A percentile compares a stretch with the other conserved stretches of the same genome.
Conservation (phyloP, 2,888 invertebrate genomes). For the Tenthredo notha region DNA sequence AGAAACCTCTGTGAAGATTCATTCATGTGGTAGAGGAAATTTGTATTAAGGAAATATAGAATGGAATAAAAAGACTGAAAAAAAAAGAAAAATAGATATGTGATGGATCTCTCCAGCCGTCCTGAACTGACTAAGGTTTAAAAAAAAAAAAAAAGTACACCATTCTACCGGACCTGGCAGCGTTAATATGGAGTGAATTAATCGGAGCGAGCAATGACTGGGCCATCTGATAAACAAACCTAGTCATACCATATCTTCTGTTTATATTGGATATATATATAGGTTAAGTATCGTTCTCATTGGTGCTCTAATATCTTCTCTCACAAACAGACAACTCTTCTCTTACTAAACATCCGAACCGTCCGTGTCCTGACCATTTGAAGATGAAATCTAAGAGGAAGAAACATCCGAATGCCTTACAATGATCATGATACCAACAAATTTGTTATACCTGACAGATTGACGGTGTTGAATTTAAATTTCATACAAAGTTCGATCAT, state of each 20-base stretch:
- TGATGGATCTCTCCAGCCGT: not conserved
- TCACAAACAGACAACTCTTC: not conserved
- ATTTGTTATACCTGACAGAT: not conserved
- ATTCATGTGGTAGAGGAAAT: not conserved
- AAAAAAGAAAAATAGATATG: not conserved
- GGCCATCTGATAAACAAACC: conserved; percentile 24
- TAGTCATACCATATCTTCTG: conserved; percentile 30
- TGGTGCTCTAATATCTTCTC: not conserved
- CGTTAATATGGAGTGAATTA: not conserved
- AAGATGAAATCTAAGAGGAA: not conserved
- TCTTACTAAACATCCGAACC: not conserved
- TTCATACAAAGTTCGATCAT: too few species aligned
- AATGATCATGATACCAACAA: not conserved
- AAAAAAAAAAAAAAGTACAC: too few species aligned
- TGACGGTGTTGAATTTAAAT: not conserved
- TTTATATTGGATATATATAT: conserved; percentile 26
- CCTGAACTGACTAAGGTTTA: not conserved
- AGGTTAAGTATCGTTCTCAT: conserved; percentile 24
- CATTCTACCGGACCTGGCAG: not conserved
- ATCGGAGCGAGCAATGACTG: conserved; percentile 25
- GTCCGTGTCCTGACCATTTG: not conserved
- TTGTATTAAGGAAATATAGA: not conserved
- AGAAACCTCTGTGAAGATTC: not conserved
- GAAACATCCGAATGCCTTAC: not conserved
- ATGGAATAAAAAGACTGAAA: not conserved